A percentile compares a stretch with the other conserved stretches of the same genome.
phyloP scores from a whole-genome alignment of 2,888 invertebrate genomes.

The Gymnosoma rotundatum region DNA sequence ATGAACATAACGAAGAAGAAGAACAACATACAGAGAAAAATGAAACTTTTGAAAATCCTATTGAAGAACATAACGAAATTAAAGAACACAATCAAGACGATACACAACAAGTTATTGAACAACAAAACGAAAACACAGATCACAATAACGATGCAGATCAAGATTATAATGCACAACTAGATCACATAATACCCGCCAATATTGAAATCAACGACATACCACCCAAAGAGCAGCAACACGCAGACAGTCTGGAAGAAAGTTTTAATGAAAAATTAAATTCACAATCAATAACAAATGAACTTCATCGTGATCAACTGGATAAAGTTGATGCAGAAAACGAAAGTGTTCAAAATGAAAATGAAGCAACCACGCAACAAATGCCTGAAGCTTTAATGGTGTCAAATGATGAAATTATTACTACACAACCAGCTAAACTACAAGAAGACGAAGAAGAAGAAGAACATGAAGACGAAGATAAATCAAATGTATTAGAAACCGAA shows the following conservation, averaged over 20 bases:
- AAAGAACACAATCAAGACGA: not conserved
- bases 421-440: constrained; percentile 44
- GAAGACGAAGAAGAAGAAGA: not conserved
- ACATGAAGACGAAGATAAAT: constrained; percentile 19
- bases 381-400: constrained; percentile 33
- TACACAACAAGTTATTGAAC: constrained; percentile 1
- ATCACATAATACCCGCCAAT: constrained; percentile 21
- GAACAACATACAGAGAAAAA: constrained; percentile 20
- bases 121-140: constrained; percentile 4
- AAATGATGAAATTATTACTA: constrained; percentile 63
- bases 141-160: not conserved
- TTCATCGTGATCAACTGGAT: constrained; percentile 44
- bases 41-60: constrained; percentile 1
- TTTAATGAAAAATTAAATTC: constrained; percentile 47
- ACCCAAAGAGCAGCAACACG: constrained; percentile 31
- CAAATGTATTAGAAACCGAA: constrained; percentile 4
- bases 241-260: constrained; percentile 39
- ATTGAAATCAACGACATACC: constrained; percentile 29
- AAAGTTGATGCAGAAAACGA: constrained; percentile 56
- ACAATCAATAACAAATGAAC: constrained; percentile 52
- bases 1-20: constrained; percentile 4
- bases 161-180: constrained; percentile 12
- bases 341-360: constrained; percentile 63
- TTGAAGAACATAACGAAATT: not conserved
- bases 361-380: constrained; percentile 45